Conservation (phyloP, 2,113 vertebrate genomes). For the Misgurnus mizolepis region DNA sequence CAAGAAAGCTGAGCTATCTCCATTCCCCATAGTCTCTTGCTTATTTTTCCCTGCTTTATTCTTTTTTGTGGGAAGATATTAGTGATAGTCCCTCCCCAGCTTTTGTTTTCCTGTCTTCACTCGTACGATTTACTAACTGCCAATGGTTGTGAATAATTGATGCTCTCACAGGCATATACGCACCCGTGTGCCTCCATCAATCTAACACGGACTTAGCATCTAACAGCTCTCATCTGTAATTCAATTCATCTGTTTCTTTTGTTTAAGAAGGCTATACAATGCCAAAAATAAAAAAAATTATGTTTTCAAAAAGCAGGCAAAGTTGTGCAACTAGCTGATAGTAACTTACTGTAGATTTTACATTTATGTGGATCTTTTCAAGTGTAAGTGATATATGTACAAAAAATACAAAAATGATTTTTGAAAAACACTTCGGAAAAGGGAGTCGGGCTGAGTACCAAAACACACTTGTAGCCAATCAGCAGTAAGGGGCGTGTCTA, state of each 20-base stretch:
- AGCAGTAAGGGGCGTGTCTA: too few species aligned
- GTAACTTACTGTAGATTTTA: too few species aligned
- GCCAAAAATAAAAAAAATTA: too few species aligned
- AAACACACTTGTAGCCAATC: too few species aligned
- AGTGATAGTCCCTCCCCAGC: constrained; percentile 34
- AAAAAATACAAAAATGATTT: too few species aligned
- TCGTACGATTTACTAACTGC: constrained; percentile 19
- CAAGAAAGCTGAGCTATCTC: constrained; percentile 11
- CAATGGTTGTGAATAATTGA: constrained; percentile 19
- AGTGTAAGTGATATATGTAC: too few species aligned
- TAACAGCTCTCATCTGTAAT: background rate
- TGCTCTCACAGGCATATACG: constrained; percentile 15
- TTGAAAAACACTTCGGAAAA: too few species aligned
- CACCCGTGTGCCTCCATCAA: background rate
- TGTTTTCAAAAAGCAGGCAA: too few species aligned
- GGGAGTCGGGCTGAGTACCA: too few species aligned
- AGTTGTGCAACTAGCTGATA: too few species aligned
- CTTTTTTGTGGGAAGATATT: constrained; percentile 38
- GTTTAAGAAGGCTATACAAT: too few species aligned
- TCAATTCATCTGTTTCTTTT: background rate
- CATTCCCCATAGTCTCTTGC: constrained; percentile 24
- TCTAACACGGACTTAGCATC: background rate
- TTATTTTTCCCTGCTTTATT: constrained; percentile 17
- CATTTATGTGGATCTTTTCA: too few species aligned
- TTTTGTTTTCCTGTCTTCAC: constrained; percentile 24